These are phyloP conservation scores for Odontophorus gujanensis DNA, from an alignment of 2,113 vertebrate species.

Conservation along the genomic window DNA sequence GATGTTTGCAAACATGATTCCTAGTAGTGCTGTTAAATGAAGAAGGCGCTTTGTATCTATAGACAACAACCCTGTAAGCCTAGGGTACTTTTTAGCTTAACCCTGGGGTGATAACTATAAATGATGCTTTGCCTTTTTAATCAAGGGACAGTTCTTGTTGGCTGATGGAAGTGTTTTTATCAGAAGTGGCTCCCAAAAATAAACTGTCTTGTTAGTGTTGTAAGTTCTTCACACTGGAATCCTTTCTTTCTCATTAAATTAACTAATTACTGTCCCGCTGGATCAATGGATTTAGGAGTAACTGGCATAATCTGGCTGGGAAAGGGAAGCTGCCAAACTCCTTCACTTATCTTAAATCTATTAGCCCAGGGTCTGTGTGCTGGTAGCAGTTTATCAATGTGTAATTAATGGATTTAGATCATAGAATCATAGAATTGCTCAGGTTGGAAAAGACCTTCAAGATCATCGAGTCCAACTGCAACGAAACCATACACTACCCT, in stretches of 20 bases:
- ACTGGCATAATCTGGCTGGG: neutral
- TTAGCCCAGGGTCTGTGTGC: neutral
- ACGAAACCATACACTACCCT: too few species aligned
- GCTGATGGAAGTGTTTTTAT: conserved; percentile 44
- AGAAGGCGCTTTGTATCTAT: neutral
- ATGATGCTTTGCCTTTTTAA: neutral
- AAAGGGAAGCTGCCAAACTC: conserved; percentile 43
- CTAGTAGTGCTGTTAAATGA: neutral
- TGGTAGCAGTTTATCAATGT: conserved; percentile 21
- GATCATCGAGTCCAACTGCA: too few species aligned
- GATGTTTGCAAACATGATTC: neutral
- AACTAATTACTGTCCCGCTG: conserved; percentile 47
- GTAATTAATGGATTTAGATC: neutral
- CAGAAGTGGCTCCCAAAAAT: conserved; percentile 35
- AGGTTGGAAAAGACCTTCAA: too few species aligned
- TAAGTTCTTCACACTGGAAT: conserved; percentile 43
- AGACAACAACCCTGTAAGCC: neutral
- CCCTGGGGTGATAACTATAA: neutral
- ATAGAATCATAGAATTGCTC: too few species aligned
- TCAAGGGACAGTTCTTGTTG: neutral
- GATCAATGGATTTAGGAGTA: conserved; percentile 34
- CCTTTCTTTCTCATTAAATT: conserved; percentile 64
- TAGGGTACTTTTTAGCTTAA: neutral
- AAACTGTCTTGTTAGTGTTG: conserved; percentile 27
- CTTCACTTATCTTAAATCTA: conserved; percentile 3